Base-by-base conservation (phyloP, 2,888 invertebrate genomes). In the Lithophane socia region DNA sequence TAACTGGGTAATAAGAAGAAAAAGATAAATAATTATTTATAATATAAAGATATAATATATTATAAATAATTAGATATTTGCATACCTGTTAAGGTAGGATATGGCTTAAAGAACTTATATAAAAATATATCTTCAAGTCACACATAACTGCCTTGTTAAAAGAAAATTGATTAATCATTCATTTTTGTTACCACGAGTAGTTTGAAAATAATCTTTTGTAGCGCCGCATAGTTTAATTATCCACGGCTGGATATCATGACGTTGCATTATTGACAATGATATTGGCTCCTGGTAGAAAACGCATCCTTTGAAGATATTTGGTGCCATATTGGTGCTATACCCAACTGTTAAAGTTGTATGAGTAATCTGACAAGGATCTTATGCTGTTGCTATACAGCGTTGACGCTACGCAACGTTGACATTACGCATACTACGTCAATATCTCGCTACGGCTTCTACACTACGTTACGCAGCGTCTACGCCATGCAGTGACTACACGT, bases 81-180 rank as follows among this genome's bases (percentile, higher is more conserved):
- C 37, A 37, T 4, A 37, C 37, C 4, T 37, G 37, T 5, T 5
- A 37, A 37, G 37, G 37, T 37, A 37, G 37, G 37, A 5, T 37
- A 37, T 37, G 37, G 37, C 37, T 37, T 37, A 37, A 37, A 37
- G 37, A 37, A 37, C 4, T 37, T 37, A 3, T 37, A 3, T 37
- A 60, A 76, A 63, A 24, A 42, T 37, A 42, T 5, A 54, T 3
- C n/a, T 42, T 13, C 8, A 60, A 54, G 42, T 42, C n/a, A 64
- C n/a, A 8, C 29, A 44, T 63, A 29, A 29, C n/a, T 9, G 42
- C 8, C 56, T 67, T 1, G 24, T 77, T 75, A 67, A 67, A 63
- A 21, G 13, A 77, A 71, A 80, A 83, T 83, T 67, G 58, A 71
- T 81, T 81, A 24, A 69, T 65, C 68, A 73, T 65, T 73, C 21